Evolutionary conservation across 2,888 invertebrate genomes (phyloP), one percentile per base, ranked within the genome.

Genomic region (Tortricodes alternella): DNA sequence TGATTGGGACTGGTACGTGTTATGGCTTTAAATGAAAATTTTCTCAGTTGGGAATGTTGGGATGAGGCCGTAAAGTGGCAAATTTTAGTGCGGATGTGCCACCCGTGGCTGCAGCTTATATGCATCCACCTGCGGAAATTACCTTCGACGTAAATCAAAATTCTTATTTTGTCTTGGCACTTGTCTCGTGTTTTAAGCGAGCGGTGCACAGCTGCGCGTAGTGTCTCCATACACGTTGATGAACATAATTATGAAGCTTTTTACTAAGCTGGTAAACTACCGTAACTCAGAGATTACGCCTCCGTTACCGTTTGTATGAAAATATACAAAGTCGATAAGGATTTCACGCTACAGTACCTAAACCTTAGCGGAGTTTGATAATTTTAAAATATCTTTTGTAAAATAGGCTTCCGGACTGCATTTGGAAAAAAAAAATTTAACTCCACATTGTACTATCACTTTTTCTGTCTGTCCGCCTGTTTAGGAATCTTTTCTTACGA

Each of bases 111-210:
- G 76, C 76, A 81, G 65, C 77, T 79, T 76, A 67, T 68, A 73
- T 85, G 84, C 85, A n/a, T n/a, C n/a, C n/a, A 86, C 85, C 83
- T 83, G 84, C 80, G 81, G 78, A 83, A 84, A 85, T 86, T 85
- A 80, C 83, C 75, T 50, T 43, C 24, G 38, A 71, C 80, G 81
- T 85, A 85, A 86, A 87, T 85, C 83, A 81, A 71, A 84, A 85
- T 85, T 83, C 82, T 83, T 84, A 84, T 84, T 83, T 78, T 74
- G 70, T 76, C 72, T 73, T 75, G 75, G 76, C 80, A 74, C 75
- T 80, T 80, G 80, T 58, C 64, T 59, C 63, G 62, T 66, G 34
- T 24, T 53, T 53, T 23, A 39, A 24, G 46, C 41, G 24, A 16
- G 48, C 21, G 15, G n/a, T 19, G 46, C 46, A 46, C 55, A 43